Conservation (phyloP, 2,797 vertebrate species). For the Mallotus villosus region DNA sequence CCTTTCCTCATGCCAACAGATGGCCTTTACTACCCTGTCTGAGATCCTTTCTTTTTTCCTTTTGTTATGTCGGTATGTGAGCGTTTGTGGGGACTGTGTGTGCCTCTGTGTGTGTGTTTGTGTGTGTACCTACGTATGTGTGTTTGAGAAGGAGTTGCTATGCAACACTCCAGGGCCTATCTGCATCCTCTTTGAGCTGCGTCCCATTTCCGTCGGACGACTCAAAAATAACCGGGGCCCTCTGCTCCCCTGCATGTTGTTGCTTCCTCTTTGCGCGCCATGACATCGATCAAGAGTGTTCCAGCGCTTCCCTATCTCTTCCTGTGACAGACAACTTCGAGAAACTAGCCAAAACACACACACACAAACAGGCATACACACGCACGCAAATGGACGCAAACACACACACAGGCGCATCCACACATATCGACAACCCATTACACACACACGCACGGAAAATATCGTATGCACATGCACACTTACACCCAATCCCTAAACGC, state of each 20-base stretch:
- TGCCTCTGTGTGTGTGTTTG: background rate
- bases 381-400: background rate
- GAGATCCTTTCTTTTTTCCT: background rate
- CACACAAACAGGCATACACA: slow-evolving; percentile 8
- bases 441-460: no score
- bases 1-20: slow-evolving; percentile 53
- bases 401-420: no score
- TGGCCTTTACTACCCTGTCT: background rate
- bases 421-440: no score
- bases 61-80: background rate
- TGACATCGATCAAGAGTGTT: slow-evolving; percentile 87
- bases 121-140: background rate
- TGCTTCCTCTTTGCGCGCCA: slow-evolving; percentile 84
- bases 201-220: slow-evolving; percentile 84
- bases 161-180: slow-evolving; percentile 78
- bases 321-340: slow-evolving; percentile 81
- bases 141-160: slow-evolving; percentile 66
- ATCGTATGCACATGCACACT: no score
- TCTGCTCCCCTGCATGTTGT: slow-evolving; percentile 73
- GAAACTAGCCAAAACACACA: slow-evolving; percentile 39
- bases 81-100: background rate
- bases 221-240: slow-evolving; percentile 86
- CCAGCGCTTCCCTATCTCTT: slow-evolving; percentile 87
- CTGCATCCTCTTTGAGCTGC: slow-evolving; percentile 84
- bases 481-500: no score